Evolutionary conservation across 2,113 vertebrate genomes (phyloP), one percentile per base, ranked within the genome.

Genomic region (Sander lucioperca): DNA sequence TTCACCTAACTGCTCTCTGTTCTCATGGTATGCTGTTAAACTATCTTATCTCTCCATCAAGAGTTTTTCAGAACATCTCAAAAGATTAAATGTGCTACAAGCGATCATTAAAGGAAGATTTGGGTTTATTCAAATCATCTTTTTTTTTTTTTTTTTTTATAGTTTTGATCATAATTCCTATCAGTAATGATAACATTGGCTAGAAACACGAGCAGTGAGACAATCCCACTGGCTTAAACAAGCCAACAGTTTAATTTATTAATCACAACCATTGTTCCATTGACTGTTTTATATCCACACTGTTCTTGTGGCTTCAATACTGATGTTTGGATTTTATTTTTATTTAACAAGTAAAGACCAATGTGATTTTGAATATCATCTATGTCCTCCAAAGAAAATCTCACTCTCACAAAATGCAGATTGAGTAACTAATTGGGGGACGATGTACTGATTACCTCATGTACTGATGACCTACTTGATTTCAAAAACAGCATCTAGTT

Each of bases 51-150:
- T 63, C 47, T 63, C 19, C 9, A 21, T 63, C 39, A n/a, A 16
- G 19, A 48, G 45, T 57, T 63, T 73, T 76, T 76, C 45, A 12
- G 16, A 36, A 68, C 21, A 43, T 58, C n/a, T 57, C 36, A 51
- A 43, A 63, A 14, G 3, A 64, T 64, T 59, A 0, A 25, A 50
- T 82, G 18, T 12, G 21, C 36, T 6, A 6, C 11, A 23, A 30
- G 27, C 0, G 3, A 21, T 19, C 51, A 39, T 72, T 30, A 30
- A 27, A 16, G 6, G 4, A 16, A 30, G 56, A 57, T 47, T 56
- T 0, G 14, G 3, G 16, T 62, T 64, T 51, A 30, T 15, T 43
- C 2, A 33, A 33, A 43, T 71, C 14, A 13, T 21, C 6, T 13
- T 23, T 53, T 54, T 8, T 47, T 56, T 8, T 45, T 16, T 6